Base-by-base conservation (phyloP, 1,140 invertebrate species). In the Drosophila grimshawi region DNA sequence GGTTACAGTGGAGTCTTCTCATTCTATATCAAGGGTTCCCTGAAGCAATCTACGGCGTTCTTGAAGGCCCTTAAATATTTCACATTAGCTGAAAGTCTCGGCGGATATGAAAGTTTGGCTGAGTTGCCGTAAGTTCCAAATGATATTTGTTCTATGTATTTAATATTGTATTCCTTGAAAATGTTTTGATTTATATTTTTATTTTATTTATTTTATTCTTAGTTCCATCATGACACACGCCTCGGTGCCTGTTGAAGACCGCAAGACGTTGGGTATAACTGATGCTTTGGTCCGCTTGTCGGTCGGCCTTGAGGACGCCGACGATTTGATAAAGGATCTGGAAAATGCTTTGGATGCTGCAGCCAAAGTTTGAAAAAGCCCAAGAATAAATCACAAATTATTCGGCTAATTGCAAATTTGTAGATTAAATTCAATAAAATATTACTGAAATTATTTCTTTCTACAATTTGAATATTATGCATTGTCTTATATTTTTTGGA, bases 1-100 rank as follows among this genome's bases (percentile, higher is more conserved):
- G 98, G 98, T 0, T 97, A 96, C 92, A 98, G 97, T 85, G 98
- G 98, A 7, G 98, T 99, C 93, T 94, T 99, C 63, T 96, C 96
- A 1, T 98, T 99, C 90, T 98, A 97, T 81, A 93, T 98, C 2
- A 96, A 96, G 82, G 97, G 97, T 4, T 95, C 94, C n/a, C 76
- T 96, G n/a, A 93, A 95, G 57, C 95, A 98, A 85, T 95, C 97
- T 0, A 93, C 93, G 52, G 96, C 94, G 59, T 98, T 99, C 86
- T 93, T 98, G 8, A 94, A 94, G 80, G 93, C 95, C 5, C 92
- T 98, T 1, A 96, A 98, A 94, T 59, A 98, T 4, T 97, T 99
- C 90, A 96, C 95, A 2, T 92, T 99, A n/a, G 98, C 98, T 7
- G 98, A 99, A 93, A 99, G 97, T 93, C 94, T 99, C 37, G 99